Percentiles rank a stretch among this genome's conserved stretches.
phyloP scores from a whole-genome alignment of 1,140 invertebrate genomes.

The Diabrotica undecimpunctata region DNA sequence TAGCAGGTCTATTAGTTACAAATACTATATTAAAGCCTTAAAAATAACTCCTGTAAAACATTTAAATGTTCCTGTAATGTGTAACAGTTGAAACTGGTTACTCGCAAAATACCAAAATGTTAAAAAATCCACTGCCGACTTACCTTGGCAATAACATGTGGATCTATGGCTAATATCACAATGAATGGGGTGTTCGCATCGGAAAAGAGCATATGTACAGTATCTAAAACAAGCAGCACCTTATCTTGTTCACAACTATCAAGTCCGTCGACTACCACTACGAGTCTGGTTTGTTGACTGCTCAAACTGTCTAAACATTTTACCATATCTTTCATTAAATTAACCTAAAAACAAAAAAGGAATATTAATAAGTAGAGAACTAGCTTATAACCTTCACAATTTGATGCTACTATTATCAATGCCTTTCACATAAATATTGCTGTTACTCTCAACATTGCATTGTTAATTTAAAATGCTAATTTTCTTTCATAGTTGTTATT shows the following conservation, averaged over 20 bases:
- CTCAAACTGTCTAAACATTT: constrained; percentile 86
- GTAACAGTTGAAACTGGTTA: no score
- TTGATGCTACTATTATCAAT: no score
- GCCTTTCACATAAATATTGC: no score
- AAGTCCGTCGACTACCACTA: constrained; percentile 93
- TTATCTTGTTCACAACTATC: constrained; percentile 98
- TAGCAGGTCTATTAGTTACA: no score
- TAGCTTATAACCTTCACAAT: no score
- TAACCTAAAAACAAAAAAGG: constrained; percentile 33
- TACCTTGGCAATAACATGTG: constrained; percentile 93
- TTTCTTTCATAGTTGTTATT: no score
- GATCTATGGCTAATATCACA: constrained; percentile 91
- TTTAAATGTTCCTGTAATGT: no score
- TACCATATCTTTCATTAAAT: constrained; percentile 48
- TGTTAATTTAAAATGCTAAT: no score
- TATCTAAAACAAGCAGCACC: constrained; percentile 87
- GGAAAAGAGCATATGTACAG: constrained; percentile 91
- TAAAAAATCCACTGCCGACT: constrained; percentile 17
- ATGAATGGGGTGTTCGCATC: constrained; percentile 90
- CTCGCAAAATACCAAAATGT: no score
- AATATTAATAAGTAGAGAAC: neutral
- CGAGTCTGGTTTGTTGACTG: constrained; percentile 85
- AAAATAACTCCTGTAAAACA: no score
- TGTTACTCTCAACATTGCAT: no score
- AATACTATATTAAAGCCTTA: no score